phyloP scores from a whole-genome alignment of 2,797 vertebrate genomes.

The Microctenopoma stevenorrisi region DNA sequence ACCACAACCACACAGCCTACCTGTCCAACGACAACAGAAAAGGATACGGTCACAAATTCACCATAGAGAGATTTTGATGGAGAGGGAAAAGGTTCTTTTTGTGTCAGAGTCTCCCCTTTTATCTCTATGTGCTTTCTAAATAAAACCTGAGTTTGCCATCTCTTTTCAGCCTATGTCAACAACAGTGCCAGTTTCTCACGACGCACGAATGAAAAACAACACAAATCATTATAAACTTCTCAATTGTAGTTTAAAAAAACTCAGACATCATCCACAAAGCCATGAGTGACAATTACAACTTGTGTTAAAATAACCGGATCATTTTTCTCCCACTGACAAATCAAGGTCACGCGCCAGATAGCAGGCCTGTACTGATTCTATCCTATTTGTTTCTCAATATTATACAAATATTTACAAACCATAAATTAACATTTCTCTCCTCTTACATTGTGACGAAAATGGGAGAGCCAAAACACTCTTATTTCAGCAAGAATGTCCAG shows the following conservation, averaged over 20 bases:
- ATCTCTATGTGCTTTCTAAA: constrained; percentile 84
- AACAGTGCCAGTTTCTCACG: constrained; percentile 85
- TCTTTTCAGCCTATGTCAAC: constrained; percentile 76
- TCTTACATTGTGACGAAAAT: constrained; percentile 54
- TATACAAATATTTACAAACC: constrained; percentile 86
- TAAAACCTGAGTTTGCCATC: constrained; percentile 89
- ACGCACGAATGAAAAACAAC: constrained; percentile 76
- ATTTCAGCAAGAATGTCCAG: constrained; percentile 79
- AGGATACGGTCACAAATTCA: constrained; percentile 85
- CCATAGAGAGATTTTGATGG: constrained; percentile 62
- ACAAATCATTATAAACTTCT: constrained; percentile 78
- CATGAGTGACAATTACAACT: constrained; percentile 69
- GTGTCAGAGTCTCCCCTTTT: constrained; percentile 56
- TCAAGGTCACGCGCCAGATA: constrained; percentile 60
- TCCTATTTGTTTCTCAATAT: constrained; percentile 49
- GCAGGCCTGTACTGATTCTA: constrained; percentile 53
- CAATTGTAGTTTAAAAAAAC: constrained; percentile 71
- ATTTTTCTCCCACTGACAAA: constrained; percentile 26
- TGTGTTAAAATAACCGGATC: constrained; percentile 71
- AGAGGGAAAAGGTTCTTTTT: constrained; percentile 33
- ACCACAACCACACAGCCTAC: constrained; percentile 77
- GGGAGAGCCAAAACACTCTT: constrained; percentile 55
- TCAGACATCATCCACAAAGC: constrained; percentile 51
- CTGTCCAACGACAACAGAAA: constrained; percentile 84
- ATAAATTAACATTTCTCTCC: constrained; percentile 85